A percentile compares a stretch with the other conserved stretches of the same genome.
phyloP scores from a whole-genome alignment of 2,113 vertebrate genomes.

The Cyanoliseus patagonus region DNA sequence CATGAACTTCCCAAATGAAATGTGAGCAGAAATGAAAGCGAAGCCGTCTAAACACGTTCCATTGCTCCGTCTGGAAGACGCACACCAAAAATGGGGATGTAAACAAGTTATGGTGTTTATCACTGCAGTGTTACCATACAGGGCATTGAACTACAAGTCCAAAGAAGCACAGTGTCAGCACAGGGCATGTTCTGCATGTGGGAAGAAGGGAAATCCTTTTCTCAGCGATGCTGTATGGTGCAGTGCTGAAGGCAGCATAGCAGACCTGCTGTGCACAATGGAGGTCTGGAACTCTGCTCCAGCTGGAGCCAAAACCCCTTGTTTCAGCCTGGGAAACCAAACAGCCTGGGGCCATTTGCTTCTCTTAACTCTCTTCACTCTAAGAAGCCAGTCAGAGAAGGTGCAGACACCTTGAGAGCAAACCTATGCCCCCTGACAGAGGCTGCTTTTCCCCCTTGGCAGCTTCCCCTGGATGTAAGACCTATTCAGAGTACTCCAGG shows the following conservation, averaged over 20 bases:
- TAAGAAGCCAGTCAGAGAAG: not conserved
- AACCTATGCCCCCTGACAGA: not conserved
- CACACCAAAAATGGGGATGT: not conserved
- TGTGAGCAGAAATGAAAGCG: not conserved
- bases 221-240: not conserved
- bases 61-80: not conserved
- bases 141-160: accelerated
- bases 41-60: not conserved
- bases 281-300: not conserved
- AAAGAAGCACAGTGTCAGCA: not conserved
- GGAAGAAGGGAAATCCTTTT: not conserved
- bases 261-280: not conserved
- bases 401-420: not conserved
- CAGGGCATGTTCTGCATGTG: accelerated
- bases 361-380: not conserved
- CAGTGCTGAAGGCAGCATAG: too few species aligned
- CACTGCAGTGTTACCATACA: not conserved
- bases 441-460: not conserved
- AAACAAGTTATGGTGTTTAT: not conserved
- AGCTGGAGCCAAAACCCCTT: not conserved
- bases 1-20: not conserved
- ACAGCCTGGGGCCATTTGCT: not conserved
- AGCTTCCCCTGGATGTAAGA: not conserved
- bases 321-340: not conserved
- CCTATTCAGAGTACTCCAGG: not conserved